These are phyloP conservation scores for Parauchenoglanis ngamensis DNA, from an alignment of 2,797 vertebrate genomes.

Conservation along the genomic window DNA sequence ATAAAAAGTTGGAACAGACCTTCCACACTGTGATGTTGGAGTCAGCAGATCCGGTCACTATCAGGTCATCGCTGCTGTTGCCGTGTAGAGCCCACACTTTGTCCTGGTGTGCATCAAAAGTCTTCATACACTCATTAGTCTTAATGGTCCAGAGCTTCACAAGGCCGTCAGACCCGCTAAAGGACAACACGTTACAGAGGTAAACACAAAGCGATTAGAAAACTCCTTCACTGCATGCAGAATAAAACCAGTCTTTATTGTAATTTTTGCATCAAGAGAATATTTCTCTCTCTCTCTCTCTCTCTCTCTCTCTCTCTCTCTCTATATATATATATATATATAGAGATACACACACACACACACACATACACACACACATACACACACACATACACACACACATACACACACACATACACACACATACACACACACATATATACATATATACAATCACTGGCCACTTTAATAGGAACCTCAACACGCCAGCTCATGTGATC, in stretches of 20 bases:
- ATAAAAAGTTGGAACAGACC: conserved; percentile 67
- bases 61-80: conserved; percentile 78
- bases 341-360: too few relatives aligned
- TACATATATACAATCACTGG: neutral
- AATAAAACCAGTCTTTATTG: neutral
- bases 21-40: conserved; percentile 87
- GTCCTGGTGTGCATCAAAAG: conserved; percentile 89
- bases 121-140: conserved; percentile 92
- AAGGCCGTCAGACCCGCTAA: conserved; percentile 91
- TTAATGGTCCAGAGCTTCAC: conserved; percentile 98
- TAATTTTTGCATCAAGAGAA: neutral
- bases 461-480: neutral
- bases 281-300: neutral
- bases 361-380: too few relatives aligned
- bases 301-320: too few relatives aligned
- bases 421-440: too few relatives aligned
- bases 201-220: neutral
- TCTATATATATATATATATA: too few relatives aligned
- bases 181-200: neutral
- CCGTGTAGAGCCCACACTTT: conserved; percentile 96
- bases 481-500: too few relatives aligned
- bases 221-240: neutral
- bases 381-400: too few relatives aligned
- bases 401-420: too few relatives aligned
- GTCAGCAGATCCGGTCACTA: conserved; percentile 88